Evolutionary conservation across 1,140 invertebrate genomes (phyloP).

Genomic region (Platyura marginata): DNA sequence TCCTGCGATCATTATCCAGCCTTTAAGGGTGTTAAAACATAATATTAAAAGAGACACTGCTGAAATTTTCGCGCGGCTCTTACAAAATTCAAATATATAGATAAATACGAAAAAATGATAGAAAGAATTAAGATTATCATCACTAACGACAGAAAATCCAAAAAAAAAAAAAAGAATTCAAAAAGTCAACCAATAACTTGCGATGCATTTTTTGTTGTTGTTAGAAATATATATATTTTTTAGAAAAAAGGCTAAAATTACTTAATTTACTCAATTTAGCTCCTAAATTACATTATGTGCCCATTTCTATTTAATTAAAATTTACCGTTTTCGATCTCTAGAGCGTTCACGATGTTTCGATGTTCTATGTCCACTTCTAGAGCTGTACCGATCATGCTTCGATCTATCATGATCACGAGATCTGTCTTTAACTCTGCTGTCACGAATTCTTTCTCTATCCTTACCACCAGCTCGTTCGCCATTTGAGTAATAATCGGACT

Average conservation of each 20-base stretch:
- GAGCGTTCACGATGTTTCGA: constrained; percentile 16
- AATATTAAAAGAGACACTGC: no score
- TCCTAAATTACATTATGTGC: background rate
- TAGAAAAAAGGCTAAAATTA: background rate
- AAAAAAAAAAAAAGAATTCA: no score
- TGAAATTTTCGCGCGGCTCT: no score
- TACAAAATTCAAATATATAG: no score
- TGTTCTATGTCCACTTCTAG: constrained; percentile 8
- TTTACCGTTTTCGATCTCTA: constrained; percentile 19
- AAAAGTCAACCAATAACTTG: no score
- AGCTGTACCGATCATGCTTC: constrained; percentile 6
- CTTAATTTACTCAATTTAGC: background rate
- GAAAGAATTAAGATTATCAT: no score
- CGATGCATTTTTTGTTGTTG: background rate
- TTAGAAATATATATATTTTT: background rate
- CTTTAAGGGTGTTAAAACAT: no score
- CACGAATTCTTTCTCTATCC: constrained; percentile 5
- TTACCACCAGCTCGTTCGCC: constrained; percentile 9
- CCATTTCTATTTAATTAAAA: background rate
- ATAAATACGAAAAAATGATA: background rate
- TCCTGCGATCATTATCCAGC: no score
- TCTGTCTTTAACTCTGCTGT: background rate
- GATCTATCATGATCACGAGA: constrained; percentile 15
- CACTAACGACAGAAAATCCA: no score
- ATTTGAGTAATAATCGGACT: constrained; percentile 16